phyloP scores from a whole-genome alignment of 1,140 invertebrate genomes.

The Drosophila watanabei region DNA sequence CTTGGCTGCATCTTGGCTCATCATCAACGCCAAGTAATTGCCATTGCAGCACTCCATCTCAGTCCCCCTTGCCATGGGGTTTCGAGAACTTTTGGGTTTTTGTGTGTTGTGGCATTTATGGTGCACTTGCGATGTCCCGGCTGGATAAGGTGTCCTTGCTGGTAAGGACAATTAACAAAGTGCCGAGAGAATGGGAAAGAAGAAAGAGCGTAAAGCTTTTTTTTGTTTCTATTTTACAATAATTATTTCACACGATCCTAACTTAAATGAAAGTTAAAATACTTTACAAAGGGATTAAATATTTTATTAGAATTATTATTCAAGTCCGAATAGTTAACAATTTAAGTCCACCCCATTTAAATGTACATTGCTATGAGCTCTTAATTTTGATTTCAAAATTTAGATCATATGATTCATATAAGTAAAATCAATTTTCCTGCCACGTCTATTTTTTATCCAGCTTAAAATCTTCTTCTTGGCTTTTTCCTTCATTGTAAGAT shows the following conservation, averaged over 20 bases:
- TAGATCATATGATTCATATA: background rate
- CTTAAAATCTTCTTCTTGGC: background rate
- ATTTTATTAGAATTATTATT: background rate
- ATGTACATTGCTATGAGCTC: background rate
- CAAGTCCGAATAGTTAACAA: background rate
- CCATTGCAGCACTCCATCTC: conserved; percentile 42
- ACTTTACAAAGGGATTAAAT: background rate
- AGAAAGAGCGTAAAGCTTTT: background rate
- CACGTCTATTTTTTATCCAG: background rate
- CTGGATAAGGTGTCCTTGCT: conserved; percentile 25
- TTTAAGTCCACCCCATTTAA: background rate
- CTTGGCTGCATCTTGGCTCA: conserved; percentile 72
- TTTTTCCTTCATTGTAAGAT: background rate
- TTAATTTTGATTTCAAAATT: background rate
- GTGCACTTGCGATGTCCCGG: conserved; percentile 17
- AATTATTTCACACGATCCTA: background rate
- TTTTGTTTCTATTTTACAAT: background rate
- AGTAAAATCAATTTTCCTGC: background rate
- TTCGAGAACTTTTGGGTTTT: conserved; percentile 39
- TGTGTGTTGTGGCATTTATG: conserved; percentile 60
- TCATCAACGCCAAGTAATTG: conserved; percentile 72
- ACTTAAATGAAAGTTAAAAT: background rate
- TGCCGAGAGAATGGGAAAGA: background rate
- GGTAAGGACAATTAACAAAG: conserved; percentile 43
- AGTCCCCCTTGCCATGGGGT: background rate